These are phyloP conservation scores for Brienomyrus brachyistius DNA, from an alignment of 2,113 vertebrate species.

Conservation along the genomic window DNA sequence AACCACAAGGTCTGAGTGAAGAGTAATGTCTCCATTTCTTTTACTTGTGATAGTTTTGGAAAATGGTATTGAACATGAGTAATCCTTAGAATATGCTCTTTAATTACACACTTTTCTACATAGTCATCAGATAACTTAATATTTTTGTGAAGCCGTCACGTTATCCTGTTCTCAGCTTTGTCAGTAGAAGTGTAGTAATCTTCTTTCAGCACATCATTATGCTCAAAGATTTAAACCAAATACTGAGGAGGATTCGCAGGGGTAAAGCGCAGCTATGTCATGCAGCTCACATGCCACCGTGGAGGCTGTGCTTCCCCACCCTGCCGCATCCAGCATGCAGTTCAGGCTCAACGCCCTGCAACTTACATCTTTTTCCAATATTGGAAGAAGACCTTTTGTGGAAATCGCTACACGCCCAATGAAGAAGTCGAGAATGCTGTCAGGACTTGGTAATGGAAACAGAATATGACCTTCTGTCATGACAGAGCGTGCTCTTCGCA, in stretches of 20 bases:
- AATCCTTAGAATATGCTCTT: background rate
- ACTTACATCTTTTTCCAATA: background rate
- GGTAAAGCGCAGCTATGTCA: accelerated
- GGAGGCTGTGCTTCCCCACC: background rate
- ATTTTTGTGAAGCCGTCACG: background rate
- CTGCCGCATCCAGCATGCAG: background rate
- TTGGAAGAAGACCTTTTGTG: background rate
- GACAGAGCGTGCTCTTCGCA: background rate
- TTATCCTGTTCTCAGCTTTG: background rate
- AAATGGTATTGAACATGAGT: background rate
- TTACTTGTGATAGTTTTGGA: background rate
- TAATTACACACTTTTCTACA: background rate
- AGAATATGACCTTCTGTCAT: background rate
- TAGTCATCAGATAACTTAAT: background rate
- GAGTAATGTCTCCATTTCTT: background rate
- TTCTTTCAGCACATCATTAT: background rate
- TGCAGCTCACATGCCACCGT: background rate
- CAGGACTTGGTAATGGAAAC: background rate
- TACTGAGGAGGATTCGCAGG: background rate
- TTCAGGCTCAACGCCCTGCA: background rate
- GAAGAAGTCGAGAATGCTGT: background rate
- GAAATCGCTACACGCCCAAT: background rate
- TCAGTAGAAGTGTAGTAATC: background rate
- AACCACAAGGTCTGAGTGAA: background rate
- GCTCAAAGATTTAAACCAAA: background rate